Percentiles rank a stretch among this genome's conserved stretches.
Conservation (phyloP, 2,113 vertebrate genomes). For the Prolemur simus region DNA sequence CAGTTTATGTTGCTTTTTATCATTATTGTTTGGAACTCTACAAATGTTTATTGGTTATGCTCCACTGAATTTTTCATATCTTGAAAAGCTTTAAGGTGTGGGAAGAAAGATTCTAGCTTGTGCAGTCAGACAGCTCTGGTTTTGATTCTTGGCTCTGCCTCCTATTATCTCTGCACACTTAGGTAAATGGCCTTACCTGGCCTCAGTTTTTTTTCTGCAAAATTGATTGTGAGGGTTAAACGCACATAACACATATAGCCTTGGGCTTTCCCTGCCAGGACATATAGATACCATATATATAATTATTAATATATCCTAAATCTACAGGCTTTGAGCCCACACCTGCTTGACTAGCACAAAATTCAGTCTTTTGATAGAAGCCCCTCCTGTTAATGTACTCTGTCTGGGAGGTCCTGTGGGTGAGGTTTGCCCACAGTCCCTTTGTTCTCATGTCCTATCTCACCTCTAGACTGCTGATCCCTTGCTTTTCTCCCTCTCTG, state of each 20-base stretch:
- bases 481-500: neutral
- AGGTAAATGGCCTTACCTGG: neutral
- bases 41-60: neutral
- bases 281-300: neutral
- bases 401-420: neutral
- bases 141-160: neutral
- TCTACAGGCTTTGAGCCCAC: neutral
- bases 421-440: neutral
- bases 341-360: neutral
- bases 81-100: neutral
- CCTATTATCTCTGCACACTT: neutral
- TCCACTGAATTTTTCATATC: neutral
- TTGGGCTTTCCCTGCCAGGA: neutral
- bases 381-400: neutral
- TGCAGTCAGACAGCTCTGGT: neutral
- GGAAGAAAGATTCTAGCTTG: neutral
- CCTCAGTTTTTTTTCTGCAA: neutral
- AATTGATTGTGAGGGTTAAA: neutral
- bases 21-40: neutral
- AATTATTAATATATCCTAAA: neutral
- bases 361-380: neutral
- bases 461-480: neutral
- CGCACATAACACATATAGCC: neutral
- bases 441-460: neutral
- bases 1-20: neutral